Conservation (phyloP, 2,797 vertebrate species). For the Acrossocheilus wenchowensis region DNA sequence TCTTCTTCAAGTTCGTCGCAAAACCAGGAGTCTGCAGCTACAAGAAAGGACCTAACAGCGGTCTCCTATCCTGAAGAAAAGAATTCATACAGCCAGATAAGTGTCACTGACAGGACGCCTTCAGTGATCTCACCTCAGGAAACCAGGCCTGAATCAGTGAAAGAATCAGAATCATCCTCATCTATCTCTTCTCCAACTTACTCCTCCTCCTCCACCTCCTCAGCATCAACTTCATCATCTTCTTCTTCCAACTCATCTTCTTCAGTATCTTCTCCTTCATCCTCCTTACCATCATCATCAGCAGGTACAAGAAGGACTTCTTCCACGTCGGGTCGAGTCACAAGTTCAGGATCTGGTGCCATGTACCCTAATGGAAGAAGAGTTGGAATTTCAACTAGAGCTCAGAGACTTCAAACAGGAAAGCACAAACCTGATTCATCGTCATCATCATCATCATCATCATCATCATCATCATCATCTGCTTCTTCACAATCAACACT, state of each 20-base stretch:
- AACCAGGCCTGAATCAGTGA: constrained; percentile 60
- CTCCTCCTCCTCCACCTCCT: constrained; percentile 32
- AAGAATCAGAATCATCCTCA: constrained; percentile 47
- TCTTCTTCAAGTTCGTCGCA: constrained; percentile 54
- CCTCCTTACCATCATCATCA: constrained; percentile 45
- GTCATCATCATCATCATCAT: constrained; percentile 58
- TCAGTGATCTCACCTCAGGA: constrained; percentile 63
- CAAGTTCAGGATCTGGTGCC: constrained; percentile 61
- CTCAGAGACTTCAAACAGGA: constrained; percentile 68
- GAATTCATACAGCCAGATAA: constrained; percentile 60
- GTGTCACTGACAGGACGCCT: constrained; percentile 61
- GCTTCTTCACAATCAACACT: constrained; percentile 60
- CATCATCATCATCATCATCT: constrained; percentile 62
- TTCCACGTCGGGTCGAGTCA: constrained; percentile 55
- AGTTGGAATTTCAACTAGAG: constrained; percentile 65
- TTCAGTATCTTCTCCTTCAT: constrained; percentile 16
- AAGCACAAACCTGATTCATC: constrained; percentile 66
- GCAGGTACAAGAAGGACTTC: constrained; percentile 58
- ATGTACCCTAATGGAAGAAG: constrained; percentile 68
- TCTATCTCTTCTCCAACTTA: constrained; percentile 35
- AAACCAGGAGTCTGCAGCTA: constrained; percentile 68
- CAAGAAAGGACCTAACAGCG: constrained; percentile 66
- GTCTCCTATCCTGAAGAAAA: constrained; percentile 66
- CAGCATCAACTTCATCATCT: constrained; percentile 26
- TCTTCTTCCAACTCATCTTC: constrained; percentile 23